Percentiles rank a stretch among this genome's conserved stretches.
These are phyloP conservation scores for Tenthredo notha DNA, from an alignment of 2,888 invertebrate genomes.

Conservation along the genomic window DNA sequence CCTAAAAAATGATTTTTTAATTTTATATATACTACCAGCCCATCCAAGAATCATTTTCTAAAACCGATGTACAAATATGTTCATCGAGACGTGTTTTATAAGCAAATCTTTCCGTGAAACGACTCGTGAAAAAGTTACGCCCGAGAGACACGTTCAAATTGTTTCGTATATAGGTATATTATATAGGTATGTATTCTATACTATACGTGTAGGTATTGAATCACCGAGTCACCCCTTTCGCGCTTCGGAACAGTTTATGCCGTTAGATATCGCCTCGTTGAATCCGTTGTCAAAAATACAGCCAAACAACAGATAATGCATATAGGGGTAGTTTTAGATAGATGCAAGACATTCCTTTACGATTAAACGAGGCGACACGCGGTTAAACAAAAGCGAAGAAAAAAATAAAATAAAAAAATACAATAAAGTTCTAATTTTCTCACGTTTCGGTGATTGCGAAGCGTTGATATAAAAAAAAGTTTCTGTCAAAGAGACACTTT, in stretches of 20 bases:
- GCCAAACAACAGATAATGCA: constrained; percentile 26
- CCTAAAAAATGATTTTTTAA: too few relatives aligned
- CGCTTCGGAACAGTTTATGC: constrained; percentile 44
- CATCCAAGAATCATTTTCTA: too few relatives aligned
- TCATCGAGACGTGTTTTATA: neutral
- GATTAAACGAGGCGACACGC: constrained; percentile 29
- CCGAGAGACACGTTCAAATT: constrained; percentile 26
- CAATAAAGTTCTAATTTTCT: neutral
- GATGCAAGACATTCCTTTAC: constrained; percentile 5
- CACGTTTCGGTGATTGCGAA: neutral
- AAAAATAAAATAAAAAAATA: neutral
- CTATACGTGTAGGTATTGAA: neutral
- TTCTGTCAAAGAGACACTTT: neutral
- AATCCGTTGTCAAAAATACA: constrained; percentile 49
- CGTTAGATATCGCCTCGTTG: constrained; percentile 48
- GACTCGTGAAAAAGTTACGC: constrained; percentile 17
- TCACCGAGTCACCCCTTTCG: constrained; percentile 18
- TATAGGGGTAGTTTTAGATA: neutral
- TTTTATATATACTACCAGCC: too few relatives aligned
- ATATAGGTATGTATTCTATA: neutral
- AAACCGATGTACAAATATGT: neutral
- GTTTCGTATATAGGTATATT: neutral
- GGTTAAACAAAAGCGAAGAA: neutral
- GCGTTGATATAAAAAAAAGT: neutral
- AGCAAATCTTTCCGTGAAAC: constrained; percentile 20